Base-by-base conservation (phyloP, 1,140 invertebrate species). In the Caerostris extrusa region DNA sequence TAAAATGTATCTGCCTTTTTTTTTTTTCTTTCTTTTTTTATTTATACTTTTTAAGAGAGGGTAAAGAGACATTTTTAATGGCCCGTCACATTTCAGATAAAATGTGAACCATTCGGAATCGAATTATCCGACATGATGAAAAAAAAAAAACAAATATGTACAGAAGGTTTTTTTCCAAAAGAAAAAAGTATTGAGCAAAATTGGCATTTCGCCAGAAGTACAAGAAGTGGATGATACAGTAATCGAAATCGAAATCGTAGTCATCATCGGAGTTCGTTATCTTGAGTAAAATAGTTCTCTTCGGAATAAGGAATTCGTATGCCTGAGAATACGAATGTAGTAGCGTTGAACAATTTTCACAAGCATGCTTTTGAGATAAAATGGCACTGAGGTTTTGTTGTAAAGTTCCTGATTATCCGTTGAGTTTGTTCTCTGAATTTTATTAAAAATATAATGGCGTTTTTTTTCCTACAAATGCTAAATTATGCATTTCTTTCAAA, bases 41-140 rank as follows among this genome's bases (percentile, higher is more conserved):
- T 34, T 34, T 12, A 67, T 67, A 14, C 64, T 67, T 67, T 64
- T 17, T 10, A 81, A 81, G 53, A 19, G 34, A 5, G 12, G 82
- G 50, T 19, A 57, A 85, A 56, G 17, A 57, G 82, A 85, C 82
- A 56, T 85, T 85, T 85, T 85, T 85, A 85, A 85, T 85, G 82
- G 82, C 56, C 82, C 64, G 67, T 90, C 88, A 67, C 67, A 69
- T 69, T 19, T n/a, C 61, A 77, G 53, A 90, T 71, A 67, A 90
- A 90, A 90, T 87, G 85, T 34, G 85, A 87, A 19, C 67, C 88
- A 67, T 90, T 90, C 56, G 56, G 88, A 90, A 67, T 90, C 88
- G 14, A 69, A 90, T 90, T 90, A 90, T 90, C 88, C 17, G 53
- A 12, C 19, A 64, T 90, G 58, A 90, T 67, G 64, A 71, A 90